A percentile compares a stretch with the other conserved stretches of the same genome.
These are phyloP conservation scores for Agrenia bidenticulata DNA, from an alignment of 2,888 invertebrate species.

Conservation along the genomic window DNA sequence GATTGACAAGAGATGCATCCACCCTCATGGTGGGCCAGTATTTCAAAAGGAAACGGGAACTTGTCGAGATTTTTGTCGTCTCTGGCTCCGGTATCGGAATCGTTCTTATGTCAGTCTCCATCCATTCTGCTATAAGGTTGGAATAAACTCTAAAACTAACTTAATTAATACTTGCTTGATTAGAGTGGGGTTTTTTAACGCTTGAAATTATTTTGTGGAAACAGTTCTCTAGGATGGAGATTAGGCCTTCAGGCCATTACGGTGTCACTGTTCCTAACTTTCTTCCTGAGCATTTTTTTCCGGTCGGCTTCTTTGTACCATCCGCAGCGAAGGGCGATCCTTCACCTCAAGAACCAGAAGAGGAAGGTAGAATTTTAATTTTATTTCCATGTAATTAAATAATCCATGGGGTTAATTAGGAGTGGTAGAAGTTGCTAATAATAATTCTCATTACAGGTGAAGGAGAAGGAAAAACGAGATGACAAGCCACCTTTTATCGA, in stretches of 20 bases:
- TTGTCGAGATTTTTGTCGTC: constrained; percentile 84
- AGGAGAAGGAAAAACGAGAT: constrained; percentile 71
- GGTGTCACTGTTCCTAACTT: constrained; percentile 80
- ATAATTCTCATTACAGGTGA: constrained; percentile 55
- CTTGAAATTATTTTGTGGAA: no score
- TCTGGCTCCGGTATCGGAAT: constrained; percentile 69
- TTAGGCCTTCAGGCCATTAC: constrained; percentile 81
- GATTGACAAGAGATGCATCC: constrained; percentile 80
- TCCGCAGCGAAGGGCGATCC: constrained; percentile 79
- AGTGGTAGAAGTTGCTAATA: no score
- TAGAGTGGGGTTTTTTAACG: no score
- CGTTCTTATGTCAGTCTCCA: constrained; percentile 34
- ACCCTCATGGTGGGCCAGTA: constrained; percentile 88
- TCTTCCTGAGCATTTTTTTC: constrained; percentile 82
- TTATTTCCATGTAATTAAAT: no score
- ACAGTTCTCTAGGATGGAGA: constrained; percentile 76
- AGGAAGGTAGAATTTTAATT: constrained; percentile 64
- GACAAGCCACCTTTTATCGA: constrained; percentile 84
- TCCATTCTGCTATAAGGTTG: constrained; percentile 40
- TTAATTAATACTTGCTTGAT: no score
- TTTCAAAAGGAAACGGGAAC: constrained; percentile 78
- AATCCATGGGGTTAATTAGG: no score
- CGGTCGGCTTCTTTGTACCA: constrained; percentile 85
- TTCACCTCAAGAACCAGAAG: constrained; percentile 86
- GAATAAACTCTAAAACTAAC: no score